Conservation (phyloP, 2,113 vertebrate genomes). For the Sphyrna mokarran region DNA sequence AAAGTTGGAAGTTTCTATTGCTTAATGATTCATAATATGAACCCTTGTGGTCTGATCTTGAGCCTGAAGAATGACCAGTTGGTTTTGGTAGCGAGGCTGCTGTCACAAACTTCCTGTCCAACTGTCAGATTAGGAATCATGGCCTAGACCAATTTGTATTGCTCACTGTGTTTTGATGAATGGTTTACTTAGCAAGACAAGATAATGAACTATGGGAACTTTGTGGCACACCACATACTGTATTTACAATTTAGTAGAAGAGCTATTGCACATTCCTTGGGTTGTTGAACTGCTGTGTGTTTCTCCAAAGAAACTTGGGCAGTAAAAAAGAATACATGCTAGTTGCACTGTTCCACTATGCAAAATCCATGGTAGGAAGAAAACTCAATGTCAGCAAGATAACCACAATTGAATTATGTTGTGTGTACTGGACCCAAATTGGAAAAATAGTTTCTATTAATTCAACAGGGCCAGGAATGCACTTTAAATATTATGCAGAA, state of each 20-base stretch:
- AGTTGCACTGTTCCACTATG: background rate
- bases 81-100: too few relatives aligned
- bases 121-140: background rate
- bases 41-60: too few relatives aligned
- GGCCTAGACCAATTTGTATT: background rate
- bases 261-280: background rate
- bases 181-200: background rate
- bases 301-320: background rate
- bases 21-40: too few relatives aligned
- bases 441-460: background rate
- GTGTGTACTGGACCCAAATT: background rate
- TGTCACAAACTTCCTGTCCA: too few relatives aligned
- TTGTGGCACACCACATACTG: background rate
- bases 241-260: background rate
- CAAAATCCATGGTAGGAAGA: background rate
- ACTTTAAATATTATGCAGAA: background rate
- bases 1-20: too few relatives aligned
- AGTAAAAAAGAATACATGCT: background rate
- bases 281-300: background rate
- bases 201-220: background rate
- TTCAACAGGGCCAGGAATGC: background rate
- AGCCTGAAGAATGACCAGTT: too few relatives aligned
- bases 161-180: background rate
- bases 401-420: background rate
- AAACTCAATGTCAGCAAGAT: background rate